Conservation (phyloP, 2,797 vertebrate species). For the Schizopygopsis pylzovi region DNA sequence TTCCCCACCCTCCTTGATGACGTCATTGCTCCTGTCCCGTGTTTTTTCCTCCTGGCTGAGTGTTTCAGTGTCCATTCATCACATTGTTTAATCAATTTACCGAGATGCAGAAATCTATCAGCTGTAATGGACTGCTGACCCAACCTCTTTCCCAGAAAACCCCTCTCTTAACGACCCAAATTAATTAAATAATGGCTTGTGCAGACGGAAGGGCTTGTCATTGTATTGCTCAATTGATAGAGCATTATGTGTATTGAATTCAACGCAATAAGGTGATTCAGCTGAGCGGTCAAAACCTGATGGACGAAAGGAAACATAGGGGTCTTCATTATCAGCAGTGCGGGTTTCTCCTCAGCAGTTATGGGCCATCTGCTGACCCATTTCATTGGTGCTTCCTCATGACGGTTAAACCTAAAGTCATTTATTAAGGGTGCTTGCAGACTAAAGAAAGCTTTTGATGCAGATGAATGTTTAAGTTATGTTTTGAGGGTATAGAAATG, state of each 20-base stretch:
- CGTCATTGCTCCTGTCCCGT: constrained; percentile 13
- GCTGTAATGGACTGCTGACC: constrained; percentile 44
- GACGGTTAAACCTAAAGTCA: neutral
- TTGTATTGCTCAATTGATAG: constrained; percentile 18
- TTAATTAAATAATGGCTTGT: constrained; percentile 18
- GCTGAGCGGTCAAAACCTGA: constrained; percentile 14
- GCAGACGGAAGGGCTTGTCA: constrained; percentile 10
- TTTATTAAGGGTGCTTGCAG: constrained; percentile 1
- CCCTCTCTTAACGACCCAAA: constrained; percentile 10
- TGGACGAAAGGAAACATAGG: neutral
- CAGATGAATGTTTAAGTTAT: neutral
- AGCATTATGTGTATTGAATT: neutral
- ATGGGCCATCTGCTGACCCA: neutral
- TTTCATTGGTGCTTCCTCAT: neutral
- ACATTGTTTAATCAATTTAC: constrained; percentile 35
- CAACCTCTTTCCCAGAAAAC: constrained; percentile 32
- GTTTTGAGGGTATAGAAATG: neutral
- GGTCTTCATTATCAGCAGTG: neutral
- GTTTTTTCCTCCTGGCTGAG: constrained; percentile 24
- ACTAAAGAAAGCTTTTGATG: neutral
- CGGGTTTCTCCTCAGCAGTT: neutral
- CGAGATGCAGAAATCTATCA: constrained; percentile 38
- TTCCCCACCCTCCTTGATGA: constrained; percentile 17
- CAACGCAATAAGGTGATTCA: neutral
- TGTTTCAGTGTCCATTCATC: constrained; percentile 35